Evolutionary conservation across 2,888 invertebrate species (phyloP).

Genomic region (Nomada goodeniana): DNA sequence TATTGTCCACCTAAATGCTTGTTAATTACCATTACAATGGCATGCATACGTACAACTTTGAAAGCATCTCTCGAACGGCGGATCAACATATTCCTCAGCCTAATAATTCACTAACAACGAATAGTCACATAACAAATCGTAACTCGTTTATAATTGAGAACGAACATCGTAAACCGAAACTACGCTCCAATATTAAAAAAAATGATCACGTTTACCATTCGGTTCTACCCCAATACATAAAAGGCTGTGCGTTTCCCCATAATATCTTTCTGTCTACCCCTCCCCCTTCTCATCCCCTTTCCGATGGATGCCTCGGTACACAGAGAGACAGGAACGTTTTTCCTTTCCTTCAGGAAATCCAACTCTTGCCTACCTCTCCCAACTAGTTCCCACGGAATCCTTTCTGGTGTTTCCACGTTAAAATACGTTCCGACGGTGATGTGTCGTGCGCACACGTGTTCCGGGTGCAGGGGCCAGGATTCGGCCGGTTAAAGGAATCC

Average conservation of each 20-base stretch:
- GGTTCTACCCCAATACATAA: background rate
- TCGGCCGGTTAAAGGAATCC: conserved; percentile 71
- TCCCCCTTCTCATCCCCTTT: conserved; percentile 19
- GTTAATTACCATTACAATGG: too few species aligned
- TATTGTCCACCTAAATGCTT: too few species aligned
- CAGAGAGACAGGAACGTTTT: conserved; percentile 47
- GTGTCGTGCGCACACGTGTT: conserved; percentile 53
- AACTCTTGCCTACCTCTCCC: conserved; percentile 79
- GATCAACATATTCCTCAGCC: too few species aligned
- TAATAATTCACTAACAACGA: too few species aligned
- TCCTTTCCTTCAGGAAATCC: conserved; percentile 72
- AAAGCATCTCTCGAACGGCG: too few species aligned
- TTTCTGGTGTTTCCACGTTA: conserved; percentile 78
- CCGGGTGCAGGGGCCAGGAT: conserved; percentile 44
- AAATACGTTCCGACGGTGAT: conserved; percentile 71
- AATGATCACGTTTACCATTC: background rate
- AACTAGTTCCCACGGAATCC: conserved; percentile 82
- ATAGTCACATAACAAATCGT: too few species aligned
- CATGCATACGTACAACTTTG: too few species aligned
- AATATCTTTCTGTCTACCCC: conserved; percentile 20
- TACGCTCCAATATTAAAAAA: background rate
- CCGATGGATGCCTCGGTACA: conserved; percentile 24
- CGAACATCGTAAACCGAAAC: background rate
- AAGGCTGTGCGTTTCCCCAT: conserved; percentile 20
- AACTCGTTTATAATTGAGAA: background rate